Conservation (phyloP, 1,140 invertebrate species). For the Trypoxylus dichotomus region DNA sequence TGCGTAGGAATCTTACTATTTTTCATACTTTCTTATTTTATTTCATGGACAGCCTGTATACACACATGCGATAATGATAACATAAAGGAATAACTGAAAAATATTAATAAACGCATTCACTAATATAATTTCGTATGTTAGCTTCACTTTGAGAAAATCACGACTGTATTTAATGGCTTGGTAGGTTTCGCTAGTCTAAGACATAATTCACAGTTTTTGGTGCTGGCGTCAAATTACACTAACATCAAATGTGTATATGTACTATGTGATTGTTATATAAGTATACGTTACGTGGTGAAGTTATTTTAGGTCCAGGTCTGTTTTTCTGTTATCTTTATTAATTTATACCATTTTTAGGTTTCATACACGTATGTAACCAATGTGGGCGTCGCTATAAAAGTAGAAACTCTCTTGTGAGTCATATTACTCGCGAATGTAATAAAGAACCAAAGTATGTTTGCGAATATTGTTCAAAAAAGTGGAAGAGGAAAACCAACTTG, state of each 20-base stretch:
- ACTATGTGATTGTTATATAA: not conserved
- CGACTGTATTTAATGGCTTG: no score
- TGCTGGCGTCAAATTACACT: not conserved
- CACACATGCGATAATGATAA: no score
- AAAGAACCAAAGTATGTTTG: conserved; percentile 58
- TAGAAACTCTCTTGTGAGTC: conserved; percentile 57
- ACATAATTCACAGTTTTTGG: not conserved
- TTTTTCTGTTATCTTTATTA: not conserved
- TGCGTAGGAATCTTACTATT: no score
- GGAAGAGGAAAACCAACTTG: conserved; percentile 1
- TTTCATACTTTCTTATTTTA: no score
- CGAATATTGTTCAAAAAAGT: conserved; percentile 37
- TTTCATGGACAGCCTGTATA: no score
- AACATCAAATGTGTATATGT: not conserved
- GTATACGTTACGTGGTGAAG: not conserved
- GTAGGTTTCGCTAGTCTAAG: no score
- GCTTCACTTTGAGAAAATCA: no score
- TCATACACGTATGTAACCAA: conserved; percentile 6
- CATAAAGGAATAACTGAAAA: no score
- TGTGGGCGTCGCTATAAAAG: conserved; percentile 46
- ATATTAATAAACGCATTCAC: no score
- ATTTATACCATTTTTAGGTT: conserved; percentile 1
- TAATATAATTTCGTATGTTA: no score
- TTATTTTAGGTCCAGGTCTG: not conserved
- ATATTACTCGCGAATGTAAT: conserved; percentile 58